Conservation (phyloP, 2,113 vertebrate species). For the Abramis brama region DNA sequence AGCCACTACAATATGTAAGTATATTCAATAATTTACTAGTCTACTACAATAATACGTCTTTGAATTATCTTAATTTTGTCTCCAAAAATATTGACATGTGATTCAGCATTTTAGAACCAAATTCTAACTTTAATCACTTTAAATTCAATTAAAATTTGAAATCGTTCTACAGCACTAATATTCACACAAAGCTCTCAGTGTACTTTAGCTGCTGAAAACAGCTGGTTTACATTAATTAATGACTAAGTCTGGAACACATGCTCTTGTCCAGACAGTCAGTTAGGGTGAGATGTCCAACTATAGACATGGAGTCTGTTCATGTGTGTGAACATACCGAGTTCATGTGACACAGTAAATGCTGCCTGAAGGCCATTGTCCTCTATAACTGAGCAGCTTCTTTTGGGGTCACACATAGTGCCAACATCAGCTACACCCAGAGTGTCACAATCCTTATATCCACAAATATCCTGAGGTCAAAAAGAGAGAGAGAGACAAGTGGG, state of each 20-base stretch:
- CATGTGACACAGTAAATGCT: conserved; percentile 91
- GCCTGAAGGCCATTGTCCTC: conserved; percentile 94
- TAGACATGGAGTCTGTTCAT: conserved; percentile 44
- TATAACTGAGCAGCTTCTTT: conserved; percentile 93
- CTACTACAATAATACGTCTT: neutral
- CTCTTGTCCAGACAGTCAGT: conserved; percentile 47
- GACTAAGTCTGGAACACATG: conserved; percentile 49
- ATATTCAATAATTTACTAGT: neutral
- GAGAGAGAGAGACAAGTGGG: conserved; percentile 22
- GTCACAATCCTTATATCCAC: conserved; percentile 88
- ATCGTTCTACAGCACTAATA: neutral
- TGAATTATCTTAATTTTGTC: neutral
- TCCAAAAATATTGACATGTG: neutral
- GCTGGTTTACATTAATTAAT: conserved; percentile 49
- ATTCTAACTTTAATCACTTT: neutral
- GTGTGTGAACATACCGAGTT: conserved; percentile 81
- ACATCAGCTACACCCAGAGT: conserved; percentile 91
- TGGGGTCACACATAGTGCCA: conserved; percentile 93
- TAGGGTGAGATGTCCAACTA: conserved; percentile 37
- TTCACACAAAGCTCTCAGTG: neutral
- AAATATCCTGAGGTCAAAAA: conserved; percentile 84
- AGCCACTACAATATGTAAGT: neutral
- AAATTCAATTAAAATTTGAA: neutral
- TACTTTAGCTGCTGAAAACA: conserved; percentile 37
- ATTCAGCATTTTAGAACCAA: neutral